Percentiles rank a stretch among this genome's conserved stretches.
Conservation (phyloP, 23 tunicate species). For the Ascidia mentula region DNA sequence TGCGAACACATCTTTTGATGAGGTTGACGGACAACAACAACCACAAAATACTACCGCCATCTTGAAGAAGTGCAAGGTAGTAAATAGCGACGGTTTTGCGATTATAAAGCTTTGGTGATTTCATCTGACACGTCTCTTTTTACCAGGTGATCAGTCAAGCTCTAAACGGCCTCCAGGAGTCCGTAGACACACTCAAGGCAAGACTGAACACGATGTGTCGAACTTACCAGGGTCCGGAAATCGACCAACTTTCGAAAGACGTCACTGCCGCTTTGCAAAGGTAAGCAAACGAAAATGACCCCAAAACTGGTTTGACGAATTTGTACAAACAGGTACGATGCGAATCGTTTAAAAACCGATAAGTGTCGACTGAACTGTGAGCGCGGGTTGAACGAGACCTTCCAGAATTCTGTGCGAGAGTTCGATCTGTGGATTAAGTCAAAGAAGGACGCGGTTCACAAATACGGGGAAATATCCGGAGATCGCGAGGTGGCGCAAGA, state of each 20-base stretch:
- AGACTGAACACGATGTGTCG: constrained; percentile 77
- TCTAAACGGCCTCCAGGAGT: constrained; percentile 42
- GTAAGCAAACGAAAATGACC: constrained; percentile 23
- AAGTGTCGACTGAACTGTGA: constrained; percentile 49
- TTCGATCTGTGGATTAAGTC: constrained; percentile 68
- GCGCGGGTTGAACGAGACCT: constrained; percentile 45
- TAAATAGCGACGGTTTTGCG: background rate
- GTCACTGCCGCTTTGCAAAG: constrained; percentile 59
- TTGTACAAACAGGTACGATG: constrained; percentile 74
- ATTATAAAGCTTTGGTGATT: background rate
- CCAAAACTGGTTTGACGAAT: no score
- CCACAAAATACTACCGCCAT: constrained; percentile 19
- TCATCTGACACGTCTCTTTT: background rate
- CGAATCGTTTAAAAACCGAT: constrained; percentile 24
- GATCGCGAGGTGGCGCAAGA: constrained; percentile 53
- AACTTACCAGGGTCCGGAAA: constrained; percentile 56
- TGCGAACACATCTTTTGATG: background rate
- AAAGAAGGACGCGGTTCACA: constrained; percentile 71
- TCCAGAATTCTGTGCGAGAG: constrained; percentile 51
- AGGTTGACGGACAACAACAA: background rate
- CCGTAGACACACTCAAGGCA: constrained; percentile 52
- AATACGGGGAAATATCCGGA: constrained; percentile 56
- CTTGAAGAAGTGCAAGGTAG: constrained; percentile 40
- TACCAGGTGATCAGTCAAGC: constrained; percentile 16
- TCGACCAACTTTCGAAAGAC: constrained; percentile 49